Base-by-base conservation (phyloP, 2,797 vertebrate species). In the Peromyscus eremicus region DNA sequence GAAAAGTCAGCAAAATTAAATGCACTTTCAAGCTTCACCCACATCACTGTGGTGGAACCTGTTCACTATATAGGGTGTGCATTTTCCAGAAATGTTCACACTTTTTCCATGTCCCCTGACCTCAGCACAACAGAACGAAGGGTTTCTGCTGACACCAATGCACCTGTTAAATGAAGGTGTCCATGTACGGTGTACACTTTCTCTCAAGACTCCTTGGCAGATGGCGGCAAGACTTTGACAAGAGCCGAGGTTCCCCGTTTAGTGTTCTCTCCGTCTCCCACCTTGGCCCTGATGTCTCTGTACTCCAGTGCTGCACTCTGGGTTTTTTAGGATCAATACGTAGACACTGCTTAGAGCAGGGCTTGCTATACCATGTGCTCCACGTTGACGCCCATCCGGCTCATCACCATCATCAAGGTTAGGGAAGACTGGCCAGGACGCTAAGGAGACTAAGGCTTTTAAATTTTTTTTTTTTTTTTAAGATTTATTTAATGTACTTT, bases 1-100 rank as follows among this genome's bases (percentile, higher is more conserved):
- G 62, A 88, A 89, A 81, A 93, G 37, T 62, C 19, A 68, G n/a
- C 68, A 81, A 93, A 92, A 82, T 34, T 11, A 84, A 90, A 76
- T 13, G 34, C 13, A 73, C 40, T 60, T 81, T 76, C 32, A 70
- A 90, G n/a, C 34, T 34, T 75, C 23, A 29, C 25, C 10, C 16
- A 8, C 8, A 57, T n/a, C 3, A 37, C 0, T n/a, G 32, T 70
- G 9, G 34, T 21, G 21, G 57, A 27, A 34, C 43, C 27, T 77
- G 2, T 6, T 66, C 25, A 27, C 2, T 4, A 46, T 46, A 46
- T 46, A 46, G 1, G 19, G 32, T 5, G 19, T 9, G 34, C 2
- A 19, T n/a, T 52, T 70, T 76, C 4, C 25, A 94, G 87, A 82
- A 62, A 52, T 16, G 9, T 46, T 27, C 37, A 70, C n/a, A 25